Conservation (phyloP, 2,797 vertebrate genomes). For the Sebastes oblongus region DNA sequence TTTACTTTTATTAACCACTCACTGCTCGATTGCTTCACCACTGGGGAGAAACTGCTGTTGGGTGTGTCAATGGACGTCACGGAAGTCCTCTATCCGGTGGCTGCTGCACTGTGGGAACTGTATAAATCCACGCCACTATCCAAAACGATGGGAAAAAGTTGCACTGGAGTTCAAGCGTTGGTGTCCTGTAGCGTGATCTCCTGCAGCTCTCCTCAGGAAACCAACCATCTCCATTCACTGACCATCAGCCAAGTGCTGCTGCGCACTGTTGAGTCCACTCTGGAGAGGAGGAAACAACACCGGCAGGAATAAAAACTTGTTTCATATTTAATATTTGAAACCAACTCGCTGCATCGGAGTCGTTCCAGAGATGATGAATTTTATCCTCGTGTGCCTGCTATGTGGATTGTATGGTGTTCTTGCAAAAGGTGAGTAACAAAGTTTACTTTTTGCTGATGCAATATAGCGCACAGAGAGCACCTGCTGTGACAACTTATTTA, state of each 20-base stretch:
- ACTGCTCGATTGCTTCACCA: background rate
- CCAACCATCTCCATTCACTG: slow-evolving; percentile 23
- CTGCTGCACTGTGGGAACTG: slow-evolving; percentile 75
- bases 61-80: slow-evolving; percentile 76
- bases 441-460: background rate
- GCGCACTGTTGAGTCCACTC: background rate
- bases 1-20: background rate
- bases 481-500: background rate
- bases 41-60: slow-evolving; percentile 16
- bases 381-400: slow-evolving; percentile 74
- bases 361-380: slow-evolving; percentile 74
- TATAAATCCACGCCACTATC: slow-evolving; percentile 76
- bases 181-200: slow-evolving; percentile 68
- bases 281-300: slow-evolving; percentile 18
- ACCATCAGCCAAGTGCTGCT: slow-evolving; percentile 28
- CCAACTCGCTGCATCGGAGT: slow-evolving; percentile 30
- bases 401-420: slow-evolving; percentile 81
- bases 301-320: slow-evolving; percentile 60
- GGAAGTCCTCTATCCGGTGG: slow-evolving; percentile 73
- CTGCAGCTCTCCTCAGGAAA: slow-evolving; percentile 63
- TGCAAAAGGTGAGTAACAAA: slow-evolving; percentile 77
- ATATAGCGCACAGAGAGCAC: background rate
- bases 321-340: slow-evolving; percentile 16
- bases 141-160: slow-evolving; percentile 74
- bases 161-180: slow-evolving; percentile 64